Evolutionary conservation across 2,797 vertebrate species (phyloP), one percentile per base, ranked within the genome.

Genomic region (Alcedo atthis): DNA sequence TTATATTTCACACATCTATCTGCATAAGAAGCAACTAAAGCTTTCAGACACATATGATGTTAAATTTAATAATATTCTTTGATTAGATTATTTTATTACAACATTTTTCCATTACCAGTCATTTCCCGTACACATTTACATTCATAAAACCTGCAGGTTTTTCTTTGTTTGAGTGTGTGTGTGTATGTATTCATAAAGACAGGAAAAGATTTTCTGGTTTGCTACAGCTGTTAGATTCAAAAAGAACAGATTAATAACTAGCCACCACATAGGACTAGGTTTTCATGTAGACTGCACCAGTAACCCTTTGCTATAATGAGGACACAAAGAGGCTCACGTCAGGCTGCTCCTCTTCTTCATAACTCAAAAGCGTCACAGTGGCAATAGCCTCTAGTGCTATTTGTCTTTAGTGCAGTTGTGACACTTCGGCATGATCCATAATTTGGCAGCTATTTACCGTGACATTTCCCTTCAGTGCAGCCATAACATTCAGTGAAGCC

Each of bases 361-460:
- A 98, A 98, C 98, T 98, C 98, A 98, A 76, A 94, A 92, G 95
- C 97, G 89, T 97, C 97, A 97, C 96, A 91, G 97, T 97, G 96
- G 98, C 97, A 97, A 97, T 97, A 97, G 98, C 97, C 97, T 97
- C 97, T 91, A 91, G 96, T 96, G 97, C 97, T 96, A 98, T 98
- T 97, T 98, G 97, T 98, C 98, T 98, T 97, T 96, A 97, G 97
- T 97, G 97, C 97, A 94, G 97, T 97, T 98, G 97, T 98, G 98
- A 98, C 98, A 98, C 98, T 97, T 96, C 96, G 95, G 97, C 98
- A 97, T 96, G 97, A 98, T 98, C 98, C 98, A 98, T 98, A 98
- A 98, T 98, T 98, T 98, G 98, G 98, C 97, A 97, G 98, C 97
- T 98, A 98, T 98, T 98, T 98, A 98, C 98, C 97, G 97, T 98